Conservation (phyloP, 2,113 vertebrate genomes). For the Cacatua alba region DNA sequence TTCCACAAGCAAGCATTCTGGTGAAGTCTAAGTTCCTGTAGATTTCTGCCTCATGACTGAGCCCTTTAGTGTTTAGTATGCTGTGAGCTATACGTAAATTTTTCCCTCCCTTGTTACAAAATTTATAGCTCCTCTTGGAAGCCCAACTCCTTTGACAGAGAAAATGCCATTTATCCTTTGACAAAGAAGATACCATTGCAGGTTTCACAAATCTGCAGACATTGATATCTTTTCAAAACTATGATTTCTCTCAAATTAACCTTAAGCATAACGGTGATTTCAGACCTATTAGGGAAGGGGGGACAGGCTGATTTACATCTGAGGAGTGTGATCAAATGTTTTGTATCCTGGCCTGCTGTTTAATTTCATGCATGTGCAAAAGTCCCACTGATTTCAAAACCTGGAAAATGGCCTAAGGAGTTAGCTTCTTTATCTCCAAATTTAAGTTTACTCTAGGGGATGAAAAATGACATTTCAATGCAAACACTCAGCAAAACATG, state of each 20-base stretch:
- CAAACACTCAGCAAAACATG: conserved; percentile 45
- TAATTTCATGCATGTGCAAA: neutral
- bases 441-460: neutral
- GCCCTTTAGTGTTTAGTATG: fast-evolving
- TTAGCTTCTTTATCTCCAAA: conserved; percentile 7
- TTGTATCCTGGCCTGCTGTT: neutral
- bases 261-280: neutral
- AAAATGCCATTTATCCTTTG: neutral
- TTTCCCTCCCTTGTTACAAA: neutral
- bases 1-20: neutral
- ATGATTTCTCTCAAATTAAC: neutral
- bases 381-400: neutral
- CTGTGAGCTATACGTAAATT: neutral
- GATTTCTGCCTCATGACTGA: neutral
- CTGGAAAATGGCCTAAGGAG: neutral
- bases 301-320: neutral
- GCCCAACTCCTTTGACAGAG: neutral
- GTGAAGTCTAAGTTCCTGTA: neutral
- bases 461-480: conserved; percentile 32
- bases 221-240: neutral
- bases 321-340: neutral
- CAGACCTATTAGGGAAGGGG: neutral
- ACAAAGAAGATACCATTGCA: neutral
- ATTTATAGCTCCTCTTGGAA: neutral
- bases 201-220: neutral